Evolutionary conservation across 2,888 invertebrate genomes (phyloP).

Genomic region (Clostera curtula): DNA sequence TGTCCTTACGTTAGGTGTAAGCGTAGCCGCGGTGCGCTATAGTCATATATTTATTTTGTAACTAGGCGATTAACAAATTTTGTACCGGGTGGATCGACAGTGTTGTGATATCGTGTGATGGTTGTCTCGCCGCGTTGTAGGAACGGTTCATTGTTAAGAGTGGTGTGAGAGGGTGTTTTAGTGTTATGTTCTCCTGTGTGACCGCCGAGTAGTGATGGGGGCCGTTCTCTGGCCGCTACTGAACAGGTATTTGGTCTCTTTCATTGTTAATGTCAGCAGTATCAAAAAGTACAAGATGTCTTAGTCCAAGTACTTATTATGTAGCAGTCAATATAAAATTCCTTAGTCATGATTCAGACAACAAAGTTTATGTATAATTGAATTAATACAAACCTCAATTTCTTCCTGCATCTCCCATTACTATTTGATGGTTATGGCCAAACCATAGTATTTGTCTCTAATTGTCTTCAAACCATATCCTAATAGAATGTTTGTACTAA

Average conservation of each 20-base stretch:
- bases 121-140: not conserved
- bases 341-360: too few species aligned
- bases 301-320: too few species aligned
- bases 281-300: too few species aligned
- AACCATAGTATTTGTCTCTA: conserved; percentile 3
- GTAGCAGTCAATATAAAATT: too few species aligned
- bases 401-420: too few species aligned
- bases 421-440: conserved; percentile 2
- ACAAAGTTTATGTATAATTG: too few species aligned
- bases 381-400: too few species aligned
- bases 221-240: not conserved
- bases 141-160: not conserved
- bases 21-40: conserved; percentile 25
- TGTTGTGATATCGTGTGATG: conserved; percentile 19
- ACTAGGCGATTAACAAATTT: conserved; percentile 15
- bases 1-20: conserved; percentile 64
- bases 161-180: too few species aligned
- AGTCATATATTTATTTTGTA: conserved; percentile 26
- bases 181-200: conserved; percentile 1
- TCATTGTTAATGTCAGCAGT: not conserved
- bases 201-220: conserved; percentile 1
- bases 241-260: not conserved
- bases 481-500: too few species aligned
- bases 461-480: too few species aligned
- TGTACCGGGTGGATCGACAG: conserved; percentile 13